A percentile compares a stretch with the other conserved stretches of the same genome.
Evolutionary conservation across 2,113 vertebrate genomes (phyloP).

Genomic region (Genyomyrus donnyi): DNA sequence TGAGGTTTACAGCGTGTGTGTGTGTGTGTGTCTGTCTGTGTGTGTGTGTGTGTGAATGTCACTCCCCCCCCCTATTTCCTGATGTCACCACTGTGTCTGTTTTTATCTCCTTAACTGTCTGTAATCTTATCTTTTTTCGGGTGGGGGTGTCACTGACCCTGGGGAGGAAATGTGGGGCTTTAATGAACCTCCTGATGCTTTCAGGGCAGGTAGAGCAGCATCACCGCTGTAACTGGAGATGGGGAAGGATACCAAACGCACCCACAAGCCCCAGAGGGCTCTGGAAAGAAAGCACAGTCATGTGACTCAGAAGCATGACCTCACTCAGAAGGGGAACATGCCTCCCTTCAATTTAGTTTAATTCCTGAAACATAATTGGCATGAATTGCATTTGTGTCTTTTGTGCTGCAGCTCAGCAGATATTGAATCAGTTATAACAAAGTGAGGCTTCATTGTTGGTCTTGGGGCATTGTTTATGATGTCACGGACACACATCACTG

Average conservation of each 20-base stretch:
- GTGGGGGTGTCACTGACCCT: neutral
- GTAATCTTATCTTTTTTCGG: neutral
- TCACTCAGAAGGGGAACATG: neutral
- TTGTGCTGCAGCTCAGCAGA: neutral
- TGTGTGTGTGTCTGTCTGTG: neutral
- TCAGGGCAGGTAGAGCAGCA: neutral
- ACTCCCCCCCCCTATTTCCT: neutral
- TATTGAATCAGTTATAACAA: conserved; percentile 9
- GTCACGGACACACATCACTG: neutral
- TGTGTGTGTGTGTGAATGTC: neutral
- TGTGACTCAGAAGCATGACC: conserved; percentile 1
- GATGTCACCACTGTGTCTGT: neutral
- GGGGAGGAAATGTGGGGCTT: neutral
- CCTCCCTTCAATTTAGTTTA: neutral
- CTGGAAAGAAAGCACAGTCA: neutral
- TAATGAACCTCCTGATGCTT: neutral
- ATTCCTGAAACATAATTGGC: neutral
- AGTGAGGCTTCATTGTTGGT: neutral
- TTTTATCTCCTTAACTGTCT: neutral
- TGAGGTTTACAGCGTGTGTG: conserved; percentile 3
- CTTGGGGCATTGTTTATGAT: neutral
- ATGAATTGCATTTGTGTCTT: neutral
- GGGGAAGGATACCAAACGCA: too few relatives aligned
- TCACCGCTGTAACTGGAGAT: neutral
- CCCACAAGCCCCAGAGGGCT: too few relatives aligned